Evolutionary conservation across 2,113 vertebrate genomes (phyloP).

Genomic region (Lepisosteus oculatus): DNA sequence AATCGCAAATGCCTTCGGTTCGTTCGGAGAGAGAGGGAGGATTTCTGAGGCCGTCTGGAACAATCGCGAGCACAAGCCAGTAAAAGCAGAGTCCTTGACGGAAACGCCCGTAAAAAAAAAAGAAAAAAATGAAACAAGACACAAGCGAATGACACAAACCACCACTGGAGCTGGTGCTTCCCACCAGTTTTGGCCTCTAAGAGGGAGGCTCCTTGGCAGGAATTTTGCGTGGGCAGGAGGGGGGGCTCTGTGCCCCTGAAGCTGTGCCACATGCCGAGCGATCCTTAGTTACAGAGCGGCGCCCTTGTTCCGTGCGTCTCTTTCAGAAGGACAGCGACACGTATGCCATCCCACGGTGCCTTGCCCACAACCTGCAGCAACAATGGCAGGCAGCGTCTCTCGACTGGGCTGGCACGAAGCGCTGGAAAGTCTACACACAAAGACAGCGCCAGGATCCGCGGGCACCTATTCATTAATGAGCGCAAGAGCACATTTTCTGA

Average conservation of each 20-base stretch:
- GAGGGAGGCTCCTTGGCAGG: conserved; percentile 26
- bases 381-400: conserved; percentile 40
- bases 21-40: no score
- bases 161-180: neutral
- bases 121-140: no score
- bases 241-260: conserved; percentile 48
- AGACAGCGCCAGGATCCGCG: conserved; percentile 32
- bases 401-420: conserved; percentile 34
- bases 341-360: conserved; percentile 51
- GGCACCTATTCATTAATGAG: conserved; percentile 31
- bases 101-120: no score
- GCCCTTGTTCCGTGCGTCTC: conserved; percentile 29
- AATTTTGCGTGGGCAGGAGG: conserved; percentile 50
- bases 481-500: conserved; percentile 13
- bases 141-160: no score
- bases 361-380: conserved; percentile 50
- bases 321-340: conserved; percentile 44
- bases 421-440: conserved; percentile 51
- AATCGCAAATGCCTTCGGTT: no score
- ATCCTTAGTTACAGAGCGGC: conserved; percentile 15
- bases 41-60: no score
- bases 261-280: conserved; percentile 52
- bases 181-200: conserved; percentile 29
- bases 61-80: no score
- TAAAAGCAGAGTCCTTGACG: no score